A percentile compares a stretch with the other conserved stretches of the same genome.
Evolutionary conservation across 1,140 invertebrate species (phyloP).

Genomic region (Apis laboriosa): DNA sequence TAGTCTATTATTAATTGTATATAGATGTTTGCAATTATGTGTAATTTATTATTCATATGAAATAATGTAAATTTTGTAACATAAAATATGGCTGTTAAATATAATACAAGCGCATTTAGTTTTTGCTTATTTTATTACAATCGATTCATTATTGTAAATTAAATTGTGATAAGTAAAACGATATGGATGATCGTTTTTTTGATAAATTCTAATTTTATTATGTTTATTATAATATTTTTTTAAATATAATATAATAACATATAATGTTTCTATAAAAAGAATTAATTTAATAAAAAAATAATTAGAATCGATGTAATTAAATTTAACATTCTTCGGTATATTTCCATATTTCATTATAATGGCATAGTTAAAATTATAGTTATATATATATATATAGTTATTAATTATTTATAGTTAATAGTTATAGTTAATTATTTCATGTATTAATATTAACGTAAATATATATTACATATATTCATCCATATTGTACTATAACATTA

Average conservation of each 20-base stretch:
- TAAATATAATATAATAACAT: not conserved
- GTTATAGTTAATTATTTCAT: no score
- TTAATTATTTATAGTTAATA: no score
- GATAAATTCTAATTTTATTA: not conserved
- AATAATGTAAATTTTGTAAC: conserved; percentile 6
- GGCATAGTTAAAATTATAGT: no score
- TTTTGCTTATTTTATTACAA: not conserved
- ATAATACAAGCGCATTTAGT: no score
- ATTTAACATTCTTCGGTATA: not conserved
- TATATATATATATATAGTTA: no score
- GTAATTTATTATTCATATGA: conserved; percentile 11
- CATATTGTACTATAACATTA: no score
- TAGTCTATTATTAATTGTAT: not conserved
- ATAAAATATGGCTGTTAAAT: not conserved
- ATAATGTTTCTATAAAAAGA: not conserved
- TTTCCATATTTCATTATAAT: no score
- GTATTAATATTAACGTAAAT: no score
- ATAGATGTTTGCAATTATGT: not conserved
- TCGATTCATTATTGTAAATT: not conserved
- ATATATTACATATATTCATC: no score
- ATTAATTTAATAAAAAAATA: not conserved
- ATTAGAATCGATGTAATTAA: not conserved
- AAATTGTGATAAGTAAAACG: not conserved
- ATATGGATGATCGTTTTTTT: not conserved
- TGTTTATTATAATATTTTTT: not conserved